These are phyloP conservation scores for Reticulitermes lucifugus DNA, from an alignment of 2,888 invertebrate species.

Conservation along the genomic window DNA sequence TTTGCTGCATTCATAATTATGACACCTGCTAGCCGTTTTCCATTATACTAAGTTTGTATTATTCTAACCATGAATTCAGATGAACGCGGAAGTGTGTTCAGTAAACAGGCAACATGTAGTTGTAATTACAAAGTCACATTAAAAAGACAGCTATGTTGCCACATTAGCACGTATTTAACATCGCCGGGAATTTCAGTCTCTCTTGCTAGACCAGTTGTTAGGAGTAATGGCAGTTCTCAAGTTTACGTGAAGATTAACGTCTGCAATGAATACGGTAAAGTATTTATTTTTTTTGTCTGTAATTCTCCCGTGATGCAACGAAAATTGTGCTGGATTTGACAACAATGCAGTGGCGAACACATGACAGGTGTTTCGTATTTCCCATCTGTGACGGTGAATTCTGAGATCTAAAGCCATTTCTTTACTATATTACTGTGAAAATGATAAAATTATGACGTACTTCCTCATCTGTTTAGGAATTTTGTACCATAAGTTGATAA, in stretches of 20 bases:
- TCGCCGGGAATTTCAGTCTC: background rate
- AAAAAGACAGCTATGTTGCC: slow-evolving; percentile 17
- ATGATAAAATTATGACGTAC: background rate
- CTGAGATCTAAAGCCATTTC: background rate
- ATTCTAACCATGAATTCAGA: slow-evolving; percentile 11
- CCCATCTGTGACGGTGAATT: slow-evolving; percentile 3
- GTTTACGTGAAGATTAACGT: background rate
- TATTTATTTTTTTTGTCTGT: background rate
- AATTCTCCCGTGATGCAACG: background rate
- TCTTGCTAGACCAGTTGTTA: background rate
- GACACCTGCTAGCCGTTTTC: slow-evolving; percentile 17
- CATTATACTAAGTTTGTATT: background rate
- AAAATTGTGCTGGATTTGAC: background rate
- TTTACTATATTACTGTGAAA: background rate
- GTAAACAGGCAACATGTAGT: background rate
- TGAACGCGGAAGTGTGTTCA: slow-evolving; percentile 20
- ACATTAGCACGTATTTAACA: slow-evolving; percentile 13
- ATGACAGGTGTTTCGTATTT: background rate
- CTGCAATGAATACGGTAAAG: background rate
- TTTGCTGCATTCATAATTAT: background rate
- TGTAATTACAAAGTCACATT: slow-evolving; percentile 4
- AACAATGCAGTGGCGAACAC: background rate
- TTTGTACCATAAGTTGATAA: no score
- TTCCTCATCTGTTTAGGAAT: no score
- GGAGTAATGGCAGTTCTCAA: background rate